Base-by-base conservation (phyloP, 2,113 vertebrate species). In the Polyodon spathula region DNA sequence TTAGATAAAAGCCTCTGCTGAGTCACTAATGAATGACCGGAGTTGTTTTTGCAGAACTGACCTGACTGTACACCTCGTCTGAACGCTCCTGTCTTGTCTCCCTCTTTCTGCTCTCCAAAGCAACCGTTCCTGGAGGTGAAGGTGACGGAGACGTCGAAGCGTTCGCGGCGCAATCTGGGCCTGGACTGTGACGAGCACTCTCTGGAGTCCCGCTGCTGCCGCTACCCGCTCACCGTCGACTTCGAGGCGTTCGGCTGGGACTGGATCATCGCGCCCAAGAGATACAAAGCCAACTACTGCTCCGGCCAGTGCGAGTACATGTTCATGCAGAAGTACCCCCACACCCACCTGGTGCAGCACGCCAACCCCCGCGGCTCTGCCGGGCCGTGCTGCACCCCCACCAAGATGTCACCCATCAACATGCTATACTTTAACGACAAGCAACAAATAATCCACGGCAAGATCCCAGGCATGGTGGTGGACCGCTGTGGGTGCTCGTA, bases 341-440 rank as follows among this genome's bases (percentile, higher is more conserved):
- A 98, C 71, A 98, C 95, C 64, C 95, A 98, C 74, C 79, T 98
- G 81, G 95, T 98, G 75, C 95, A 97, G 64, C 94, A 98, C 58
- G 94, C 95, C 42, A 98, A 95, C 68, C 94, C 95, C 4, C 80
- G 94, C 38, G 94, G 95, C 71, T 97, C 95, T 0, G 94, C 94
- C 0, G 94, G 94, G 63, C 94, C 95, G 55, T 98, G 95, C 88
- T 98, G 95, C 68, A 97, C 94, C 10, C 95, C 94, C 11, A 98
- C 94, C 81, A 98, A 97, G 89, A 98, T 98, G 95, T 98, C 95
- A 42, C 95, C 95, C 59, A 98, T 98, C 86, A 97, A 97, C 84
- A 98, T 98, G 95, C 90, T 98, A 64, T 98, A 98, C 83, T 98
- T 98, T 84, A 98, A 98, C 66, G 95, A 97, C 86, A 97, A 98